A percentile compares a stretch with the other conserved stretches of the same genome.
Conservation (phyloP, 2,888 invertebrate genomes). For the Papilio demoleus region DNA sequence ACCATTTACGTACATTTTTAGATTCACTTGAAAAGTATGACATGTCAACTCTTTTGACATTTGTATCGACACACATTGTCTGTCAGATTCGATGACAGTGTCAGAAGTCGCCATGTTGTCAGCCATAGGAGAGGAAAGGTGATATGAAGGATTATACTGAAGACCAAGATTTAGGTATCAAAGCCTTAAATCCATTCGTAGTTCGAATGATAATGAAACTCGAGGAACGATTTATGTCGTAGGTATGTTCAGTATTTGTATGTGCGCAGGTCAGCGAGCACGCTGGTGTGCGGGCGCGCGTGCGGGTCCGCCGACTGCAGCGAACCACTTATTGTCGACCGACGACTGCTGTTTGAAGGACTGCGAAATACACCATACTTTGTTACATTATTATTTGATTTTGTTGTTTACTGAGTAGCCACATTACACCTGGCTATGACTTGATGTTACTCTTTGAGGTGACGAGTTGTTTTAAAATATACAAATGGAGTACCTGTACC, state of each 20-base stretch:
- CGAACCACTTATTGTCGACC: slow-evolving; percentile 42
- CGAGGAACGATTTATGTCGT: too few relatives aligned
- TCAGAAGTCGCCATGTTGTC: not conserved
- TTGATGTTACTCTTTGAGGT: too few relatives aligned
- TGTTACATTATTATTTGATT: too few relatives aligned
- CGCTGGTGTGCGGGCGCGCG: slow-evolving; percentile 78
- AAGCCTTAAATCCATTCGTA: too few relatives aligned
- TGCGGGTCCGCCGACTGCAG: slow-evolving; percentile 72
- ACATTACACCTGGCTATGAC: too few relatives aligned
- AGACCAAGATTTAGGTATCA: too few relatives aligned
- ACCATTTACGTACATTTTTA: slow-evolving; percentile 5
- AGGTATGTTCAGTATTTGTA: not conserved
- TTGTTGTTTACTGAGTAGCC: too few relatives aligned
- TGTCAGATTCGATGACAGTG: not conserved
- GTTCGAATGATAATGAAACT: too few relatives aligned
- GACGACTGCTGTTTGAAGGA: not conserved
- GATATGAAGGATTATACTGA: not conserved
- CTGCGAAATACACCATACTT: not conserved
- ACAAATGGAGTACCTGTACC: slow-evolving; percentile 51
- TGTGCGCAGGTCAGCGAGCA: slow-evolving; percentile 44
- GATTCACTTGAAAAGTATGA: slow-evolving; percentile 2
- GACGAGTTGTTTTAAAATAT: too few relatives aligned
- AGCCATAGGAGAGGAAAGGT: not conserved
- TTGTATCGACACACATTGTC: not conserved
- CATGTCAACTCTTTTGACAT: too few relatives aligned